Conservation (phyloP, 2,797 vertebrate genomes). For the Scolopax rusticola region DNA sequence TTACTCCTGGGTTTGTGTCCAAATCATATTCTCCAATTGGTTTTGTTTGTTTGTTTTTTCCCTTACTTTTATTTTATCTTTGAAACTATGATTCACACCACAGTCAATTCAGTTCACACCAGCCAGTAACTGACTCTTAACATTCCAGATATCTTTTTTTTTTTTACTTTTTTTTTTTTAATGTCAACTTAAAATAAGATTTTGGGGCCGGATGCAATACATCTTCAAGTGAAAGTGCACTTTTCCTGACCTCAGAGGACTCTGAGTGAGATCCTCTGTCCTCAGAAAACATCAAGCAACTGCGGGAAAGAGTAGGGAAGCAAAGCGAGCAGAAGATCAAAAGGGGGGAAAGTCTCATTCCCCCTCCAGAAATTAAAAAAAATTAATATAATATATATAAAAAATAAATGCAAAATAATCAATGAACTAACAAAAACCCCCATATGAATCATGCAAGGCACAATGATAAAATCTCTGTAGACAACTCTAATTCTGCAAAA, state of each 20-base stretch:
- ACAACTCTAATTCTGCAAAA: neutral
- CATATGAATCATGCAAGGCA: neutral
- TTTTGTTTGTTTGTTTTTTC: too few relatives aligned
- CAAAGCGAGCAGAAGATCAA: neutral
- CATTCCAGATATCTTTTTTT: accelerated
- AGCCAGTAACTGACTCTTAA: neutral
- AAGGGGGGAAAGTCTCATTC: neutral
- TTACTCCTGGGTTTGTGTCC: neutral
- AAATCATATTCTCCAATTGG: neutral
- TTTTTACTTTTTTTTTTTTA: neutral
- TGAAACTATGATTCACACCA: too few relatives aligned
- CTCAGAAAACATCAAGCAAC: neutral
- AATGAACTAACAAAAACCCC: neutral
- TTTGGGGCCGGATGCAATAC: neutral
- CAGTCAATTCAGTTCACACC: neutral
- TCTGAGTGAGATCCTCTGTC: neutral
- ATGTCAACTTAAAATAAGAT: neutral
- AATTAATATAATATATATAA: too few relatives aligned
- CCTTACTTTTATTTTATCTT: too few relatives aligned
- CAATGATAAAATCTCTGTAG: neutral
- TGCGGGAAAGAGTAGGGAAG: neutral
- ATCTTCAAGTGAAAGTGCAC: neutral
- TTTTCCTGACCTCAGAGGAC: neutral
- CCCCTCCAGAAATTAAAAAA: neutral
- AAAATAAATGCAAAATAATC: too few relatives aligned